Evolutionary conservation across 1,140 invertebrate species (phyloP).

Genomic region (Bombus difficillimus): DNA sequence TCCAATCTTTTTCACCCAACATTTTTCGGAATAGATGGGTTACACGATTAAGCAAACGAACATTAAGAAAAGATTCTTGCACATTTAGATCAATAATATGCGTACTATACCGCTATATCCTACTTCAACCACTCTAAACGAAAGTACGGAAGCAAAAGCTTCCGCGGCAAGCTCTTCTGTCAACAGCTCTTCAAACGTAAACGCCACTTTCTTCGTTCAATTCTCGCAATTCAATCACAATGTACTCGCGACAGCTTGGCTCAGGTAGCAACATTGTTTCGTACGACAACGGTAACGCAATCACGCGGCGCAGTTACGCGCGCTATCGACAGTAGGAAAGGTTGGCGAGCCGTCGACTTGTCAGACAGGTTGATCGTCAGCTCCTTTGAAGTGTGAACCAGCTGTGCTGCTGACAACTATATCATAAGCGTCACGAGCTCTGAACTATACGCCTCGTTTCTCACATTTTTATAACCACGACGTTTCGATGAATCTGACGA

Average conservation of each 20-base stretch:
- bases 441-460: not conserved
- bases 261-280: not conserved
- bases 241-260: not conserved
- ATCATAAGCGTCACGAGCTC: slow-evolving; percentile 7
- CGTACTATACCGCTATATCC: no score
- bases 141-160: not conserved
- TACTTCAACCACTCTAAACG: not conserved
- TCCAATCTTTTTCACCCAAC: no score
- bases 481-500: slow-evolving; percentile 5
- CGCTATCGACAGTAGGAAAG: slow-evolving; percentile 21
- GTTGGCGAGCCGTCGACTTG: not conserved
- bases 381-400: slow-evolving; percentile 32
- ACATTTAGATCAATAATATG: no score
- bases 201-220: no score
- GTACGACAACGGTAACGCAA: not conserved
- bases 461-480: not conserved
- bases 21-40: no score
- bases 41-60: no score
- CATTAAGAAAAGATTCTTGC: no score
- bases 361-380: slow-evolving; percentile 35
- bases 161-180: no score
- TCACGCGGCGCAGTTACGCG: not conserved
- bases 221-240: not conserved
- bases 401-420: slow-evolving; percentile 23
- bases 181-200: no score